phyloP scores from a whole-genome alignment of 2,797 vertebrate species.

The Mus caroli region DNA sequence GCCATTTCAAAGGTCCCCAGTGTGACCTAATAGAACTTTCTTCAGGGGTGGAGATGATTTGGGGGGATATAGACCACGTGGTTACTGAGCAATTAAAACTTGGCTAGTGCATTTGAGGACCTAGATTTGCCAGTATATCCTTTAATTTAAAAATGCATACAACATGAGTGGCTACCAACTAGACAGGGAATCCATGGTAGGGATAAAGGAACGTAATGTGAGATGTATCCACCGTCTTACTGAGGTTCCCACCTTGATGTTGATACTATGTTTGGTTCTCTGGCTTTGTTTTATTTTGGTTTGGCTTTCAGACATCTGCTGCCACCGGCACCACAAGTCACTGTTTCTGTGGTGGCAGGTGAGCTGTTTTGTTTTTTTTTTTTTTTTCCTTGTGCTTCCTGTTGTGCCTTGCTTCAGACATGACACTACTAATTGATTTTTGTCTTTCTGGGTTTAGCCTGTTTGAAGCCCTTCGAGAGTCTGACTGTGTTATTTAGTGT shows the following conservation, averaged over 20 bases:
- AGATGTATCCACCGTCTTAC: background rate
- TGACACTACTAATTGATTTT: background rate
- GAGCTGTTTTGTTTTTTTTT: background rate
- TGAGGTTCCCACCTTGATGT: background rate
- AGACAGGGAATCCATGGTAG: background rate
- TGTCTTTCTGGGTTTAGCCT: background rate
- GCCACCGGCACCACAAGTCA: background rate
- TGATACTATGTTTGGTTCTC: background rate
- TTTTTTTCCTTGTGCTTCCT: background rate
- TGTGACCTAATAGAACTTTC: slow-evolving; percentile 5
- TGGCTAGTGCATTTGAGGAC: background rate
- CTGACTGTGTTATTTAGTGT: background rate
- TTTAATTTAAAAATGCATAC: background rate
- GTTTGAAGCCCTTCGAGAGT: background rate
- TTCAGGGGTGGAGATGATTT: background rate
- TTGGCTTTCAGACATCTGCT: background rate
- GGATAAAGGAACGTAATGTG: background rate
- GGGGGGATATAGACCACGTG: background rate
- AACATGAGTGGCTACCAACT: background rate
- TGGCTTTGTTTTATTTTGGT: background rate
- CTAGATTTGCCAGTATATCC: background rate
- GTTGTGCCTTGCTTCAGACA: background rate
- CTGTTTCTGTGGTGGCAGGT: background rate
- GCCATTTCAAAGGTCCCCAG: background rate
- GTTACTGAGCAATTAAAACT: background rate